These are phyloP conservation scores for Setipinna tenuifilis DNA, from an alignment of 2,797 vertebrate genomes.

Conservation along the genomic window DNA sequence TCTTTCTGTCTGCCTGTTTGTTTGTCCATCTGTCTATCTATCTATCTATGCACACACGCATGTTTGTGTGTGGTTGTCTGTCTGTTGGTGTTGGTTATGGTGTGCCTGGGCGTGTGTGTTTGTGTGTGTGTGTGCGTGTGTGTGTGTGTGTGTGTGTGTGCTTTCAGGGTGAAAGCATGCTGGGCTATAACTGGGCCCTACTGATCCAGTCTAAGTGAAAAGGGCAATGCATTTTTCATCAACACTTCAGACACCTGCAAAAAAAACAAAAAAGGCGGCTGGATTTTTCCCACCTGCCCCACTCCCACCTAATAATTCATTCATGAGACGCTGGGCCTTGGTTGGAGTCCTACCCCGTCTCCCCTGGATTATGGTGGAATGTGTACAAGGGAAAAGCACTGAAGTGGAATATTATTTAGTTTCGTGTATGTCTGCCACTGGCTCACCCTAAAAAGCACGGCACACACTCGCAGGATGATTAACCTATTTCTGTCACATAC, in stretches of 20 bases:
- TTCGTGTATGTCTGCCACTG: neutral
- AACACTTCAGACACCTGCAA: neutral
- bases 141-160: neutral
- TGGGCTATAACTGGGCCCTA: neutral
- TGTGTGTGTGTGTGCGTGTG: neutral
- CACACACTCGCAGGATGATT: neutral
- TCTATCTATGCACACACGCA: too few species aligned
- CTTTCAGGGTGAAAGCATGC: neutral
- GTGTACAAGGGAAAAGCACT: neutral
- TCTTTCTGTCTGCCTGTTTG: too few species aligned
- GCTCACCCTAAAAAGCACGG: neutral
- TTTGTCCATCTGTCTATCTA: too few species aligned
- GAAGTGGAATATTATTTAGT: neutral
- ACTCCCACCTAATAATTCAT: neutral
- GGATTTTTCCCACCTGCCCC: neutral
- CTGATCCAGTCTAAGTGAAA: neutral
- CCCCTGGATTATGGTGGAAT: neutral
- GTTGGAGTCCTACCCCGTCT: neutral
- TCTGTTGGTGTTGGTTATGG: neutral
- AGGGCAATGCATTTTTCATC: slow-evolving; percentile 13
- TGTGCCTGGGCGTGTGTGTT: neutral
- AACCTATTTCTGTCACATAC: neutral
- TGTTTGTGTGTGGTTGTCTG: too few species aligned
- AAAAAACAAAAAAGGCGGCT: neutral
- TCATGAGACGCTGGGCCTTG: neutral